These are phyloP conservation scores for Hedya salicella DNA, from an alignment of 2,888 invertebrate species.

Conservation along the genomic window DNA sequence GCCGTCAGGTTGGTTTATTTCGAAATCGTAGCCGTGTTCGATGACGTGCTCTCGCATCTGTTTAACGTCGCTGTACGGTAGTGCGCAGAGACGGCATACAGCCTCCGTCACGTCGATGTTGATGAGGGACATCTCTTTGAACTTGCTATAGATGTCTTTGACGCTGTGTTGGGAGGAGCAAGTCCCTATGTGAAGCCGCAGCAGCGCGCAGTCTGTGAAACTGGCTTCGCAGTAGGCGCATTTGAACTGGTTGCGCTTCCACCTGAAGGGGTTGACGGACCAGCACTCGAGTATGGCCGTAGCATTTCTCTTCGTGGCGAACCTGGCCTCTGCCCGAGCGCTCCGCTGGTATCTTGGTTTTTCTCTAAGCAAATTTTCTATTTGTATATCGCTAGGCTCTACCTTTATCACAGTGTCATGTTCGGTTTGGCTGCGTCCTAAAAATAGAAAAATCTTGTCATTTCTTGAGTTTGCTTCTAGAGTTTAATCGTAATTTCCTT, in stretches of 20 bases:
- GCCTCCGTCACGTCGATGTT: slow-evolving; percentile 73
- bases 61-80: slow-evolving; percentile 56
- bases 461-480: slow-evolving; percentile 29
- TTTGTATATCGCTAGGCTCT: slow-evolving; percentile 47
- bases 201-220: slow-evolving; percentile 66
- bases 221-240: slow-evolving; percentile 75
- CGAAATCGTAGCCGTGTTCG: slow-evolving; percentile 66
- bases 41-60: slow-evolving; percentile 69
- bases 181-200: slow-evolving; percentile 66
- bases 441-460: slow-evolving; percentile 76
- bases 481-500: not conserved
- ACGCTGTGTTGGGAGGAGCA: slow-evolving; percentile 64
- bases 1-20: slow-evolving; percentile 70
- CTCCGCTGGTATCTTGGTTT: slow-evolving; percentile 69
- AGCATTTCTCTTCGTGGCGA: slow-evolving; percentile 75
- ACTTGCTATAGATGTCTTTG: slow-evolving; percentile 76
- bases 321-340: slow-evolving; percentile 69
- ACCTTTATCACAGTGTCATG: slow-evolving; percentile 56
- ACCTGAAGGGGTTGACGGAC: slow-evolving; percentile 73
- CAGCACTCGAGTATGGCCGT: slow-evolving; percentile 71
- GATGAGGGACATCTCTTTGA: slow-evolving; percentile 76
- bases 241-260: slow-evolving; percentile 75
- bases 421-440: slow-evolving; percentile 67
- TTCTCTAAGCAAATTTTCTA: slow-evolving; percentile 43
- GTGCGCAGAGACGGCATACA: slow-evolving; percentile 63